Evolutionary conservation across 2,113 vertebrate genomes (phyloP).

Genomic region (Lampris megalopsis): DNA sequence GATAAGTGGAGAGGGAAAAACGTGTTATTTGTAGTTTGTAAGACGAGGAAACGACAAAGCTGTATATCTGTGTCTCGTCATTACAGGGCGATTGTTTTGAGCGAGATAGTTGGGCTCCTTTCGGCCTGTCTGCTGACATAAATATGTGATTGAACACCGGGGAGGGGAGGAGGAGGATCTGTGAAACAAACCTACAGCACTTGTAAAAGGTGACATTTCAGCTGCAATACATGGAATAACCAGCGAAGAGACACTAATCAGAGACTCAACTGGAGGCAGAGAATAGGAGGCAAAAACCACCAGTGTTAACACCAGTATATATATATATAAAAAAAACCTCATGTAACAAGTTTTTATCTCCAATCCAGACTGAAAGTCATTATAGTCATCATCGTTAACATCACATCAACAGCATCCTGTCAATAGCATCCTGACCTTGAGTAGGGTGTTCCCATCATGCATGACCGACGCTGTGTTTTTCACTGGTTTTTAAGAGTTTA

Average conservation of each 20-base stretch:
- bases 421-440: conserved; percentile 3
- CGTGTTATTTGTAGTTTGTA: conserved; percentile 20
- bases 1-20: background rate
- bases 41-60: conserved; percentile 17
- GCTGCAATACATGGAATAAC: conserved; percentile 12
- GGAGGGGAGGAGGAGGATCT: conserved; percentile 21
- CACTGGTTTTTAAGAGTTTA: conserved; percentile 2
- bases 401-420: conserved; percentile 9
- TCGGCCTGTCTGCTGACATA: conserved; percentile 39
- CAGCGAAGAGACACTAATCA: background rate
- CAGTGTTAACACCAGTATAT: background rate
- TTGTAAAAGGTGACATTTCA: conserved; percentile 35
- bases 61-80: conserved; percentile 47
- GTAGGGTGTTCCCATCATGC: background rate
- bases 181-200: conserved; percentile 17
- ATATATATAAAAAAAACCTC: background rate
- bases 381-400: background rate
- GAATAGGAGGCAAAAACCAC: background rate
- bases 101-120: conserved; percentile 58
- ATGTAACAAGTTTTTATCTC: background rate
- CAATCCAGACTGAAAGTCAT: no score
- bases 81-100: conserved; percentile 55
- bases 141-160: conserved; percentile 57
- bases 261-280: background rate
- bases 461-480: background rate